Conservation (phyloP, 2,888 invertebrate species). For the Apamea anceps region DNA sequence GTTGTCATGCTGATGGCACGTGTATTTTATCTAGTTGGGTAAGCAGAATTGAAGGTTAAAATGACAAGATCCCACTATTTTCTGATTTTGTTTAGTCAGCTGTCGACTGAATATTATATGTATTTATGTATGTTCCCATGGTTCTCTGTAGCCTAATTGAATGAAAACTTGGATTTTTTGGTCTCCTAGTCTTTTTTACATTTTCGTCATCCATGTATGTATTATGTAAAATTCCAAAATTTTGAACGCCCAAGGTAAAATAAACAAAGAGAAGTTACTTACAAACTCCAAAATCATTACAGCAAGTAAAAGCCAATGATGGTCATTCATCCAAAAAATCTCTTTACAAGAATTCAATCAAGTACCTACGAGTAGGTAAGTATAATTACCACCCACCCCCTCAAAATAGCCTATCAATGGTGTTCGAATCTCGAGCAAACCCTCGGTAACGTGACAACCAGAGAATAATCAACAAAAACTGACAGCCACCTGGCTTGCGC, state of each 20-base stretch:
- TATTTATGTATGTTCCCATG: too few relatives aligned
- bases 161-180: not conserved
- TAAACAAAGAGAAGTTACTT: not conserved
- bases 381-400: not conserved
- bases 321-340: not conserved
- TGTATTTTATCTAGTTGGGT: slow-evolving; percentile 9
- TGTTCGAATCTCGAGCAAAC: slow-evolving; percentile 14
- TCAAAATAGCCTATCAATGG: slow-evolving; percentile 33
- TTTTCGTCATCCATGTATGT: too few relatives aligned
- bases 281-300: not conserved
- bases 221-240: not conserved
- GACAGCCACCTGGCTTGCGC: slow-evolving; percentile 35
- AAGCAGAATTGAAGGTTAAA: not conserved
- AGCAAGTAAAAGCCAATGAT: not conserved
- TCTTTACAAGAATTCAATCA: not conserved
- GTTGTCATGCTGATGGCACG: slow-evolving; percentile 25
- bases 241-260: too few relatives aligned
- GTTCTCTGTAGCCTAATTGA: not conserved
- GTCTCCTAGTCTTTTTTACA: not conserved
- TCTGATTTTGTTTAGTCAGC: not conserved
- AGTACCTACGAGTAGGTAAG: not conserved
- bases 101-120: not conserved
- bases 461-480: slow-evolving; percentile 11
- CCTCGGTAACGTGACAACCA: slow-evolving; percentile 10
- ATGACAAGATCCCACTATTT: not conserved